phyloP scores from a whole-genome alignment of 1,140 invertebrate species.

The Solenopsis fugax region DNA sequence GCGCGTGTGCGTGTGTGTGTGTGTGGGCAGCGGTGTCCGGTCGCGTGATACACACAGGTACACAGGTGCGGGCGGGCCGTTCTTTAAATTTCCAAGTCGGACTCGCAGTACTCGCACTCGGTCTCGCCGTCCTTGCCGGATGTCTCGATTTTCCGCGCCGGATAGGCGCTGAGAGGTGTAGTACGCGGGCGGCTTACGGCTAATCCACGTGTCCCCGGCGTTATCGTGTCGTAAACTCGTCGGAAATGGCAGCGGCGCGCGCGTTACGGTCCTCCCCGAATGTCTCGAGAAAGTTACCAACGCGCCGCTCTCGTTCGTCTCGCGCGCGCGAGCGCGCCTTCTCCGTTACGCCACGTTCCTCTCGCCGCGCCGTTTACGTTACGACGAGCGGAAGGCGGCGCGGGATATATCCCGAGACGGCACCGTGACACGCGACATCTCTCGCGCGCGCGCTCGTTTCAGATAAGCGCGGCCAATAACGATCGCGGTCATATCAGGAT shows the following conservation, averaged over 20 bases:
- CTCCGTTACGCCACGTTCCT: constrained; percentile 38
- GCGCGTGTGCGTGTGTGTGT: background rate
- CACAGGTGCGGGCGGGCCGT: constrained; percentile 33
- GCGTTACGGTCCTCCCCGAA: constrained; percentile 57
- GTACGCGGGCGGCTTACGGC: constrained; percentile 63
- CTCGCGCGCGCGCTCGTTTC: background rate
- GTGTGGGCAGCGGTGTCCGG: too few species aligned
- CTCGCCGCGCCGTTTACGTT: constrained; percentile 31
- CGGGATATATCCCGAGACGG: background rate
- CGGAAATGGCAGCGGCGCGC: constrained; percentile 60
- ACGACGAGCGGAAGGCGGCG: constrained; percentile 37
- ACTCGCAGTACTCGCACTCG: too few species aligned
- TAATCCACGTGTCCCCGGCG: constrained; percentile 62
- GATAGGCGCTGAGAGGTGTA: background rate
- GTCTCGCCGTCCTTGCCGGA: constrained; percentile 66
- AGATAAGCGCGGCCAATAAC: constrained; percentile 30
- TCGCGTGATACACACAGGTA: background rate
- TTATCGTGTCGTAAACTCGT: constrained; percentile 66
- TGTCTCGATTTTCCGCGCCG: constrained; percentile 72
- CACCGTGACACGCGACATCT: constrained; percentile 23
- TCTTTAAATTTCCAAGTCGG: constrained; percentile 70
- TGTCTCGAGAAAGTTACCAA: constrained; percentile 36
- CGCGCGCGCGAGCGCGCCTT: background rate
- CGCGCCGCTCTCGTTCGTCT: constrained; percentile 32
- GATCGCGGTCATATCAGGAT: background rate